phyloP scores from a whole-genome alignment of 2,113 vertebrate species.

The Oncorhynchus keta region DNA sequence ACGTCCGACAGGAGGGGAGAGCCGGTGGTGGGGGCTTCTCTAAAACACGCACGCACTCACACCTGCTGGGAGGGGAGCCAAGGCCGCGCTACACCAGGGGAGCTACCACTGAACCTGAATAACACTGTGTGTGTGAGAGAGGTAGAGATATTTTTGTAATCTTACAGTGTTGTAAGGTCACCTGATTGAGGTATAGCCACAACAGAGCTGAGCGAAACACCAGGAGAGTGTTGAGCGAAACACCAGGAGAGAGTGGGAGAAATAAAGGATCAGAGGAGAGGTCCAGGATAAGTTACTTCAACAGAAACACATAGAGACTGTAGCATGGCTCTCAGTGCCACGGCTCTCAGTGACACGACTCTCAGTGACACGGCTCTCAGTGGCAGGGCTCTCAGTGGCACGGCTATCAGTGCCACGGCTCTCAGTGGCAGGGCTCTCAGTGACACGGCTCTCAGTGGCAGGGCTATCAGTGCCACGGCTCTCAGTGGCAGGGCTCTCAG shows the following conservation, averaged over 20 bases:
- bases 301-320: conserved; percentile 26
- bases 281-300: conserved; percentile 32
- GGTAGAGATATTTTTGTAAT: conserved; percentile 15
- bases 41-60: conserved; percentile 35
- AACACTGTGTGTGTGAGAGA: conserved; percentile 11
- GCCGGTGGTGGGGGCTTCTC: conserved; percentile 21
- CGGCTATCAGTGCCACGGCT: too few relatives aligned
- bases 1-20: conserved; percentile 57
- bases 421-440: too few relatives aligned
- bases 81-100: not conserved
- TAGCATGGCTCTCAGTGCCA: not conserved
- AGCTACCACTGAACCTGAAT: conserved; percentile 23
- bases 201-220: conserved; percentile 31
- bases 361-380: too few relatives aligned
- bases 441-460: too few relatives aligned
- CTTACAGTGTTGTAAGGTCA: conserved; percentile 22
- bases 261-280: conserved; percentile 22
- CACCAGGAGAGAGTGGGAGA: conserved; percentile 29
- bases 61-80: conserved; percentile 22
- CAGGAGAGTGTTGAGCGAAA: conserved; percentile 31
- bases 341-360: too few relatives aligned
- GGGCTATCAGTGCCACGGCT: too few relatives aligned
- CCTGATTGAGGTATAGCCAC: conserved; percentile 10
- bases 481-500: too few relatives aligned
- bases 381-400: too few relatives aligned